phyloP scores from a whole-genome alignment of 2,888 invertebrate genomes.

The Protophormia terraenovae region DNA sequence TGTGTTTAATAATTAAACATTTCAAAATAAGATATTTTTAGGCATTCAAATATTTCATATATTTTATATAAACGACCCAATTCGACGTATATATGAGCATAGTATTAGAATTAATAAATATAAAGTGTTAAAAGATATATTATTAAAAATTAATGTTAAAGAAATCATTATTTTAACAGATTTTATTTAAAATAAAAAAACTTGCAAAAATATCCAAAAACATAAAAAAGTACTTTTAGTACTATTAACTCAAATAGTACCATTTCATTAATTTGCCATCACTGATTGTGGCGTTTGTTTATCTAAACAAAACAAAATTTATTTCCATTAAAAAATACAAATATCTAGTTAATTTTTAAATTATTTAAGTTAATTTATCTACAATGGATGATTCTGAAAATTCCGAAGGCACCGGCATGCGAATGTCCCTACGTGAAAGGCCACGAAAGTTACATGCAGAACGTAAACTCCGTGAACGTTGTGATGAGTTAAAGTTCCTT shows the following conservation, averaged over 20 bases:
- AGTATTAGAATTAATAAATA: no score
- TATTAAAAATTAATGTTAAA: no score
- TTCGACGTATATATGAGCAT: no score
- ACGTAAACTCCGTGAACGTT: constrained; percentile 69
- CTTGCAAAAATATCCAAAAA: no score
- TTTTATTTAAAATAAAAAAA: no score
- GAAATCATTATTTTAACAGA: no score
- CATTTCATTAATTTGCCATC: neutral
- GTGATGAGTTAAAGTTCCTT: constrained; percentile 76
- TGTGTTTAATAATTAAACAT: no score
- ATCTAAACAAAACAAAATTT: neutral
- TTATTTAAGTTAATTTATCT: neutral
- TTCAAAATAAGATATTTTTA: no score
- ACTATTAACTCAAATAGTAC: neutral
- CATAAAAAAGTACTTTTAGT: neutral
- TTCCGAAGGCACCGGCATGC: constrained; percentile 66
- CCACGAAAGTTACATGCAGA: constrained; percentile 72
- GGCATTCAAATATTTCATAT: no score
- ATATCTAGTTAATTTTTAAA: neutral
- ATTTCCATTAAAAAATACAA: neutral
- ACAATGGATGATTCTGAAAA: constrained; percentile 71
- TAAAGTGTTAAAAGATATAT: no score
- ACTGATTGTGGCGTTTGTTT: neutral
- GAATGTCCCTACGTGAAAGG: constrained; percentile 73
- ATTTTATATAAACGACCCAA: no score